A percentile compares a stretch with the other conserved stretches of the same genome.
These are phyloP conservation scores for Corvus moneduloides DNA, from an alignment of 2,113 vertebrate genomes.

Conservation along the genomic window DNA sequence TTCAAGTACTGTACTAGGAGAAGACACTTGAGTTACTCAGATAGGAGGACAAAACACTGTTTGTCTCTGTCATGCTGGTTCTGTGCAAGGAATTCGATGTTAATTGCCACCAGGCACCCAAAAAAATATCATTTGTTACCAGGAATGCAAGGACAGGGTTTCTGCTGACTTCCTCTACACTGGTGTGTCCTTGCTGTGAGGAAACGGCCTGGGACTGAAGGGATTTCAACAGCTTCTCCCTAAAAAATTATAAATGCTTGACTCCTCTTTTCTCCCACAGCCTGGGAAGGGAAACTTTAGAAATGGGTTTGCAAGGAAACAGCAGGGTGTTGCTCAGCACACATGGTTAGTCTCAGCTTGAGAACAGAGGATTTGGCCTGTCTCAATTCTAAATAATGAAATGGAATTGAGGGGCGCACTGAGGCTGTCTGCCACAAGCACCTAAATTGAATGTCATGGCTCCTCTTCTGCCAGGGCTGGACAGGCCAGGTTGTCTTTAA, in stretches of 20 bases:
- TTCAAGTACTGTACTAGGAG: neutral
- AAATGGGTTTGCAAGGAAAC: neutral
- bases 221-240: neutral
- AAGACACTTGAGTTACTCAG: neutral
- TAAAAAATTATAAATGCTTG: neutral
- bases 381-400: neutral
- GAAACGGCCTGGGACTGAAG: neutral
- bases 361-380: neutral
- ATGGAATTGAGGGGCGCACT: neutral
- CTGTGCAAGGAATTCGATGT: neutral
- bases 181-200: neutral
- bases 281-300: neutral
- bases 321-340: neutral
- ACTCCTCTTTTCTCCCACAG: neutral
- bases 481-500: neutral
- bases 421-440: neutral
- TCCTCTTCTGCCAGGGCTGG: neutral
- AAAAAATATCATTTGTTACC: neutral
- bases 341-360: neutral
- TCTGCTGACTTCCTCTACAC: neutral
- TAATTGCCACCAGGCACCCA: neutral
- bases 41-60: neutral
- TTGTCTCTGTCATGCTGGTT: neutral
- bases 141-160: neutral
- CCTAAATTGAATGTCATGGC: neutral